Evolutionary conservation across 2,113 vertebrate species (phyloP).

Genomic region (Colius striatus): DNA sequence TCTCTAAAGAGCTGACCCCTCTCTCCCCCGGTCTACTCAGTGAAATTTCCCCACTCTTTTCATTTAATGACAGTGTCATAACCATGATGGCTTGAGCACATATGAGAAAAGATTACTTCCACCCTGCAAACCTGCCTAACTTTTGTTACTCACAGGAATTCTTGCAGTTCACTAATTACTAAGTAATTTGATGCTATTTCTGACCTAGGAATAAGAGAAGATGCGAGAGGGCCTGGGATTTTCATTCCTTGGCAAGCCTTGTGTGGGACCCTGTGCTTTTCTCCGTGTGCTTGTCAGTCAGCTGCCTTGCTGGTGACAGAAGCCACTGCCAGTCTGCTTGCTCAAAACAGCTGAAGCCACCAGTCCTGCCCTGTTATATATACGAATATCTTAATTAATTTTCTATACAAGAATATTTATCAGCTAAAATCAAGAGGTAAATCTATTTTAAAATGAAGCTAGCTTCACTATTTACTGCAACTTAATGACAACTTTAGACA

Average conservation of each 20-base stretch:
- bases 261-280: neutral
- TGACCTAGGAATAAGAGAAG: neutral
- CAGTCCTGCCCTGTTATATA: neutral
- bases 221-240: neutral
- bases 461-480: constrained; percentile 34
- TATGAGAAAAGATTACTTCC: neutral
- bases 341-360: neutral
- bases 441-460: neutral
- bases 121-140: neutral
- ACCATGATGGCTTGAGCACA: neutral
- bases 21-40: neutral
- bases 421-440: constrained; percentile 13
- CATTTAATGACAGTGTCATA: neutral
- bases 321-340: neutral
- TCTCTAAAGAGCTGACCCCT: neutral
- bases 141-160: neutral
- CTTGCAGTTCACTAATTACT: neutral
- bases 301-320: neutral
- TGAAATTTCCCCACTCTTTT: neutral
- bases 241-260: neutral
- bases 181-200: neutral
- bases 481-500: constrained; percentile 37
- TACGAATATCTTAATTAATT: constrained; percentile 8
- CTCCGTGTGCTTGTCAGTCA: neutral
- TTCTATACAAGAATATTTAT: constrained; percentile 7